A percentile compares a stretch with the other conserved stretches of the same genome.
Evolutionary conservation across 2,113 vertebrate genomes (phyloP).

Genomic region (Ranitomeya imitator): DNA sequence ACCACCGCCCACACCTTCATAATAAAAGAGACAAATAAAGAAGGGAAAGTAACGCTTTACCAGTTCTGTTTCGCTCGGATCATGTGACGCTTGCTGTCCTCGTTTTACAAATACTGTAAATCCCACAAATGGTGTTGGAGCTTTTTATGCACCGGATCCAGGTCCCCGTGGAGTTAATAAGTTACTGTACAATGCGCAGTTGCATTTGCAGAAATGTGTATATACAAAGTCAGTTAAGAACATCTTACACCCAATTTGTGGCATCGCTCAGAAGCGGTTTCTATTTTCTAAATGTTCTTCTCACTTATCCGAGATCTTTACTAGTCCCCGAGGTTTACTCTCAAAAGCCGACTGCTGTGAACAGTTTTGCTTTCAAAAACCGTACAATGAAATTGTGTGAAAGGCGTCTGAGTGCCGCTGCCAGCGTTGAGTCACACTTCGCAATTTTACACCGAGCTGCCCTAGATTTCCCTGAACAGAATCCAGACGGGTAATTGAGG

Average conservation of each 20-base stretch:
- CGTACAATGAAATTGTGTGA: conserved; percentile 43
- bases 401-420: conserved; percentile 13
- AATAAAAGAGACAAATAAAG: not conserved
- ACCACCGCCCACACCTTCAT: not conserved
- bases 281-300: conserved; percentile 46
- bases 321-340: conserved; percentile 46
- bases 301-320: conserved; percentile 46
- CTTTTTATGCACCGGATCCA: conserved; percentile 16
- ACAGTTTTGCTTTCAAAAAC: conserved; percentile 25
- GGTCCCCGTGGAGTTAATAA: conserved; percentile 31
- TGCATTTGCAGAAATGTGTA: conserved; percentile 40
- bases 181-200: conserved; percentile 26
- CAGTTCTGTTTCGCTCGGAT: not conserved
- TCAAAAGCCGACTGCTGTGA: conserved; percentile 35
- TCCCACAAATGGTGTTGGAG: conserved; percentile 14
- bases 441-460: not conserved
- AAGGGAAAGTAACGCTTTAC: not conserved
- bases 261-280: conserved; percentile 27
- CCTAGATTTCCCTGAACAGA: conserved; percentile 19
- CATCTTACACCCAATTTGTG: conserved; percentile 48
- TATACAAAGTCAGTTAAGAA: conserved; percentile 45
- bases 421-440: conserved; percentile 11
- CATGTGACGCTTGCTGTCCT: conserved; percentile 16
- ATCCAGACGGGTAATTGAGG: not conserved
- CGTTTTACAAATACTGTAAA: conserved; percentile 36